Evolutionary conservation across 2,113 vertebrate species (phyloP).

Genomic region (Amphilophus citrinellus): DNA sequence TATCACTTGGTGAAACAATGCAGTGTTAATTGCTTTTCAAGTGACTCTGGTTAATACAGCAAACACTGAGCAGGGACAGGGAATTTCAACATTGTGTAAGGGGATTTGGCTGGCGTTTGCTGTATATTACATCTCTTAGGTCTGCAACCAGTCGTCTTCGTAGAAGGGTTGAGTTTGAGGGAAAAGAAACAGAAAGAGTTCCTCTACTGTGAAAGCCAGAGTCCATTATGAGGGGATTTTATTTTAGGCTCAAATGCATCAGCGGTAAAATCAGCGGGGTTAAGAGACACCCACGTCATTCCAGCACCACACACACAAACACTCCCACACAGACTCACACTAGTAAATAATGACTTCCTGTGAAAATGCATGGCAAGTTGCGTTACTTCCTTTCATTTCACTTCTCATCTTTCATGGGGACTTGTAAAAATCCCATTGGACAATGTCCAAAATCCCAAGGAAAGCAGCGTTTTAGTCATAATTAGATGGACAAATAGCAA

Average conservation of each 20-base stretch:
- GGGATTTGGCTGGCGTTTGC: conserved; percentile 34
- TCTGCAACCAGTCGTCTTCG: conserved; percentile 1
- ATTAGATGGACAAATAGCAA: conserved; percentile 49
- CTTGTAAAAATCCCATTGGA: conserved; percentile 36
- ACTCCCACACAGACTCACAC: conserved; percentile 26
- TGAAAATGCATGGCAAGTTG: conserved; percentile 48
- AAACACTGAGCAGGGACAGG: conserved; percentile 22
- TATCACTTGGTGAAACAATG: conserved; percentile 67
- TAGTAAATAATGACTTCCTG: conserved; percentile 77
- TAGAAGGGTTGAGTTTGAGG: not conserved
- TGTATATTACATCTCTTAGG: not conserved
- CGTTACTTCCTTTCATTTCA: conserved; percentile 55
- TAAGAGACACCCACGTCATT: conserved; percentile 56
- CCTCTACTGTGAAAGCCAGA: not conserved
- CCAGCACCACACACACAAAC: conserved; percentile 29
- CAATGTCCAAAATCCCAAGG: conserved; percentile 13
- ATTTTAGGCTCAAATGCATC: conserved; percentile 50
- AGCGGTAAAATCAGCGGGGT: conserved; percentile 40
- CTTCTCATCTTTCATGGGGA: conserved; percentile 51
- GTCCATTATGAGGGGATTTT: conserved; percentile 43
- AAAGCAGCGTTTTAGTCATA: conserved; percentile 34
- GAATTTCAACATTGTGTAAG: conserved; percentile 50
- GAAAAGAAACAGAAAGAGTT: conserved; percentile 11
- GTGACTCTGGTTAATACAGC: conserved; percentile 37
- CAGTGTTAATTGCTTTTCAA: conserved; percentile 47